Percentiles rank a stretch among this genome's conserved stretches.
Evolutionary conservation across 2,888 invertebrate species (phyloP).

Genomic region (Cheilosia urbana): DNA sequence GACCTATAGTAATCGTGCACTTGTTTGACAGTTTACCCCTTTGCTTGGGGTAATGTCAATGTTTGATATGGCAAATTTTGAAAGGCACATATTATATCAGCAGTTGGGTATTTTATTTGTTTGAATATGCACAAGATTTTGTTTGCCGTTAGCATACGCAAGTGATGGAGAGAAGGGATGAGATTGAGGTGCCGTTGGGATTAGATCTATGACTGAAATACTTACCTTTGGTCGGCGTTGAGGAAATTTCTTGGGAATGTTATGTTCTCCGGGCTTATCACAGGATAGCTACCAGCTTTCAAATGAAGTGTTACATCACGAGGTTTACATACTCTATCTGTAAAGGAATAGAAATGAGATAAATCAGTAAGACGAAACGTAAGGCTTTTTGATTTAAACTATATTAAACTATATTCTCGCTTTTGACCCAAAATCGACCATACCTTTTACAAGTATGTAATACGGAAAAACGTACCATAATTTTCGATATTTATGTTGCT

Average conservation of each 20-base stretch:
- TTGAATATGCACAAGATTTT: not conserved
- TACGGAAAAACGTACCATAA: no score
- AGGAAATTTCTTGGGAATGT: constrained; percentile 89
- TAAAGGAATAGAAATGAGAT: constrained; percentile 50
- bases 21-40: constrained; percentile 32
- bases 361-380: no score
- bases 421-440: no score
- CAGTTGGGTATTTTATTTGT: constrained; percentile 16
- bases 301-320: constrained; percentile 88
- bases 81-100: constrained; percentile 24
- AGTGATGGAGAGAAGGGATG: not conserved
- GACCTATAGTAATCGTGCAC: constrained; percentile 34
- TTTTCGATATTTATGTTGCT: no score
- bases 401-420: no score
- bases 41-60: constrained; percentile 40
- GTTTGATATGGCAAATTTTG: constrained; percentile 46
- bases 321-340: constrained; percentile 86
- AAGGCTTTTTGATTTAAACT: no score
- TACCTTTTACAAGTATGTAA: no score
- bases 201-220: not conserved
- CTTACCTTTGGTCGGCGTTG: constrained; percentile 83
- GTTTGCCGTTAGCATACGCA: not conserved
- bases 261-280: constrained; percentile 92
- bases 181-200: not conserved
- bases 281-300: constrained; percentile 92